Evolutionary conservation across 2,888 invertebrate species (phyloP).

Genomic region (Gerris lacustris): DNA sequence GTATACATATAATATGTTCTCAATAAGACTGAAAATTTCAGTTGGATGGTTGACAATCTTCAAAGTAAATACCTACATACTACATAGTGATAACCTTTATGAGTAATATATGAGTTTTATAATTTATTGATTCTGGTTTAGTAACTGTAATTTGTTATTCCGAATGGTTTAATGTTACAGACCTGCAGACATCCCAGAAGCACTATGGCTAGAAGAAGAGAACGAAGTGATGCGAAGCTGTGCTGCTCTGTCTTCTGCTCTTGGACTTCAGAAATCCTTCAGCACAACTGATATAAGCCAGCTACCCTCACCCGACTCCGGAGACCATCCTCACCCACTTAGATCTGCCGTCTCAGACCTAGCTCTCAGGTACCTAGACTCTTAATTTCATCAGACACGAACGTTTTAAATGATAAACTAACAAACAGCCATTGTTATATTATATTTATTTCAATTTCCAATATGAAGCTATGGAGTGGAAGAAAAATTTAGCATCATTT

Average conservation of each 20-base stretch:
- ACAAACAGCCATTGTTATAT: too few relatives aligned
- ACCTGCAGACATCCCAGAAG: conserved; percentile 51
- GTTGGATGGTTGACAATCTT: too few relatives aligned
- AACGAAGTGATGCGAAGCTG: conserved; percentile 67
- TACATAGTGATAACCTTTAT: too few relatives aligned
- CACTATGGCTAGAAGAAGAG: conserved; percentile 59
- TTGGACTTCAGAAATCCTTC: conserved; percentile 72
- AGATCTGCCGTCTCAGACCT: conserved; percentile 24
- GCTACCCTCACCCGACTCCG: conserved; percentile 42
- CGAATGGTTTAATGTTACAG: conserved; percentile 32
- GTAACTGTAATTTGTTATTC: too few relatives aligned
- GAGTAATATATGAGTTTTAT: too few relatives aligned
- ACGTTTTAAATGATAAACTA: not conserved
- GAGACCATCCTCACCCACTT: conserved; percentile 17
- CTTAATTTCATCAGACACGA: not conserved
- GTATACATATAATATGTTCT: too few relatives aligned
- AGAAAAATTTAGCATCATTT: too few relatives aligned
- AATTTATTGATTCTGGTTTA: too few relatives aligned
- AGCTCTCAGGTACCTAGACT: conserved; percentile 19
- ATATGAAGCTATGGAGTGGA: too few relatives aligned
- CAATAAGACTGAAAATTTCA: too few relatives aligned
- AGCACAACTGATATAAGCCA: conserved; percentile 66
- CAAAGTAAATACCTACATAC: too few relatives aligned
- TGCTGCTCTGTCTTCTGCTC: conserved; percentile 62
- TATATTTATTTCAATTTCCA: too few relatives aligned